phyloP scores from a whole-genome alignment of 2,113 vertebrate genomes.

The Chrysochloris asiatica region DNA sequence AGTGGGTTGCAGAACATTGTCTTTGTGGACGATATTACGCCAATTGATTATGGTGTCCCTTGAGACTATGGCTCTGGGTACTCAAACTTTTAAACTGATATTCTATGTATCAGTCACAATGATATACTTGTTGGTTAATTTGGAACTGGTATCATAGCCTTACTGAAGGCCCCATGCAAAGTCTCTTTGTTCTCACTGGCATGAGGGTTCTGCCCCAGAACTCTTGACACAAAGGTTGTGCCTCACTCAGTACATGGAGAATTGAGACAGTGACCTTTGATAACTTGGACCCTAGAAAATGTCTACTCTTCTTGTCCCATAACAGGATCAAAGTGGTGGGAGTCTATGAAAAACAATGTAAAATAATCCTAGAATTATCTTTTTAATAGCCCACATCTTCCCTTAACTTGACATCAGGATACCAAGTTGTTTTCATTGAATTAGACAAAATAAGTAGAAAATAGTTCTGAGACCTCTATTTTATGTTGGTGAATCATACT shows the following conservation, averaged over 20 bases:
- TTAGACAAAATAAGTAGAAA: constrained; percentile 24
- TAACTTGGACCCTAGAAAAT: background rate
- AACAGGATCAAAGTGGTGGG: background rate
- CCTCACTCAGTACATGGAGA: background rate
- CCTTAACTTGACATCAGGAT: background rate
- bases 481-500: background rate
- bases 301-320: background rate
- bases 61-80: no score
- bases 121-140: background rate
- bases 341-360: background rate
- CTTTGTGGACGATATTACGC: no score
- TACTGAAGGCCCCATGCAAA: background rate
- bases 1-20: no score
- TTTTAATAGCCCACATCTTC: background rate
- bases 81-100: background rate
- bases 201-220: background rate
- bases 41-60: no score
- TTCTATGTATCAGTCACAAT: background rate
- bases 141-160: background rate
- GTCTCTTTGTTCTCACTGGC: background rate
- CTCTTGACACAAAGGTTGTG: background rate
- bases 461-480: background rate
- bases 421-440: background rate
- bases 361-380: background rate
- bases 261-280: background rate